These are phyloP conservation scores for Pluvialis apricaria DNA, from an alignment of 2,113 vertebrate genomes.

Conservation along the genomic window DNA sequence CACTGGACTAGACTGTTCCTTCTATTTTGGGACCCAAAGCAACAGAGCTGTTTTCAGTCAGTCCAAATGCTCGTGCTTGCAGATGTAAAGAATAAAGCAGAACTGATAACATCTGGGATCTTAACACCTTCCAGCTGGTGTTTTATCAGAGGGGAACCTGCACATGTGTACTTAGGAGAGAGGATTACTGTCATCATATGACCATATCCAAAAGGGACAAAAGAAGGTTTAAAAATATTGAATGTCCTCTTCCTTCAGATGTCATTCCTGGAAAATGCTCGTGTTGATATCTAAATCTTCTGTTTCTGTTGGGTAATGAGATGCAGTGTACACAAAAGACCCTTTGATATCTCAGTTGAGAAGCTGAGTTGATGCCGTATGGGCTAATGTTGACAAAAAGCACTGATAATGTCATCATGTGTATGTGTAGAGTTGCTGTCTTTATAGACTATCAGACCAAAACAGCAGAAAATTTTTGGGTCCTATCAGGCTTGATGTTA, in stretches of 20 bases:
- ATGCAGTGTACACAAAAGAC: not conserved
- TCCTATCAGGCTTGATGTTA: not conserved
- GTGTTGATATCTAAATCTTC: not conserved
- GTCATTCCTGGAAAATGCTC: not conserved
- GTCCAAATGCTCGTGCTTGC: not conserved
- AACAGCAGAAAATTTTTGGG: not conserved
- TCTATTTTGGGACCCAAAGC: conserved; percentile 27
- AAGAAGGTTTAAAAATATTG: not conserved
- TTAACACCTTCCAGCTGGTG: conserved; percentile 4
- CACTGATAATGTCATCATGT: not conserved
- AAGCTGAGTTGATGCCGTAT: not conserved
- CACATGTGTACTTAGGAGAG: not conserved
- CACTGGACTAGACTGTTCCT: not conserved
- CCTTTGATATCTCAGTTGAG: not conserved
- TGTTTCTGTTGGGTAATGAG: not conserved
- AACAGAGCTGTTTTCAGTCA: not conserved
- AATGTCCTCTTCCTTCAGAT: not conserved
- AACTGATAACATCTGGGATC: not conserved
- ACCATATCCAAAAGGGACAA: not conserved
- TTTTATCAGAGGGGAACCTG: not conserved
- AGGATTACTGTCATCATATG: not conserved
- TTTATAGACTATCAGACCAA: not conserved
- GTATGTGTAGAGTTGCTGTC: not conserved
- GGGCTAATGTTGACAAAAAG: not conserved
- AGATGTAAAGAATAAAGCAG: conserved; percentile 18